Conservation (phyloP, 2,888 invertebrate species). For the Rugalucina vietnamica region DNA sequence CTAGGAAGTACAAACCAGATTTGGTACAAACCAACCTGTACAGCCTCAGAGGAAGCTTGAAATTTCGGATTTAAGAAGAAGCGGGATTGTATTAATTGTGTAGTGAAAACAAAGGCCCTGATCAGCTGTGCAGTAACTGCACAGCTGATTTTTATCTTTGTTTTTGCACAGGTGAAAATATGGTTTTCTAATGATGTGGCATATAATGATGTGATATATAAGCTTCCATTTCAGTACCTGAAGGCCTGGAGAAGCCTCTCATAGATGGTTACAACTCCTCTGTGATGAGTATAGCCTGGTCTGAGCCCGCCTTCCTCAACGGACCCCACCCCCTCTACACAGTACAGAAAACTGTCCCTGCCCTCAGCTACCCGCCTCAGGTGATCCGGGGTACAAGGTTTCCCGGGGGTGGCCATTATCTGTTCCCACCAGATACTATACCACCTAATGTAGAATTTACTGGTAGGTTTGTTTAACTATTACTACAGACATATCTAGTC, state of each 20-base stretch:
- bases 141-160: too few species aligned
- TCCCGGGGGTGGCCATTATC: conserved; percentile 82
- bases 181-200: too few species aligned
- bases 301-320: conserved; percentile 77
- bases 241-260: conserved; percentile 70
- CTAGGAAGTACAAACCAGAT: too few species aligned
- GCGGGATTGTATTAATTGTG: too few species aligned
- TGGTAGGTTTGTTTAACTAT: too few species aligned
- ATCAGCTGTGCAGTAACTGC: too few species aligned
- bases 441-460: conserved; percentile 82
- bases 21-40: too few species aligned
- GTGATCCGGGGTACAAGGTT: conserved; percentile 81
- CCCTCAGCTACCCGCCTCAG: conserved; percentile 81
- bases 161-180: too few species aligned
- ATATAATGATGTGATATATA: too few species aligned
- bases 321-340: conserved; percentile 80
- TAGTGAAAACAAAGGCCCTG: too few species aligned
- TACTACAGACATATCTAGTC: not conserved
- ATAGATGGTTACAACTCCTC: conserved; percentile 79
- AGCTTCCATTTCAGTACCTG: conserved; percentile 75
- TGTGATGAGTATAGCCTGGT: conserved; percentile 78
- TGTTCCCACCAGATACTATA: conserved; percentile 78
- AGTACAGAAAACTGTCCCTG: conserved; percentile 77
- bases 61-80: too few species aligned
- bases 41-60: too few species aligned